Base-by-base conservation (phyloP, 1,140 invertebrate species). In the Zophobas morio region DNA sequence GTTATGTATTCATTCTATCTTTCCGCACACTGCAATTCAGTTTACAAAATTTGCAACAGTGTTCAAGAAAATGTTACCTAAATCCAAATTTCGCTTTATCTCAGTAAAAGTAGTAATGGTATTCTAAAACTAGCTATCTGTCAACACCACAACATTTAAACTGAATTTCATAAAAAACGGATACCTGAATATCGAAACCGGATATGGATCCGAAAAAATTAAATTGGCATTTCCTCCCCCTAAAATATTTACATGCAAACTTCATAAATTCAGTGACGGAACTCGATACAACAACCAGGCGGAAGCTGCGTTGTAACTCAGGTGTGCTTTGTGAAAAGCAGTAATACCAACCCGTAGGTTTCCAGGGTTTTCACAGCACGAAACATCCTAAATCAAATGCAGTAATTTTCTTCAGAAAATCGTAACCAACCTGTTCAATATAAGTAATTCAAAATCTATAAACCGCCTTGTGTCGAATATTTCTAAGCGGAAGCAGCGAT, bases 391-490 rank as follows among this genome's bases (percentile, higher is more conserved):
- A 66, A 66, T 66, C 60, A 42, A 60, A 60, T 6, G 35, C 33
- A 66, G 35, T 39, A 66, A 66, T 66, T 66, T 66, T 66, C 60
- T 20, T 4, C 60, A 42, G 60, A 66, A 66, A 66, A 66, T 66
- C 60, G 40, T 42, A 66, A 33, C 71, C 47, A 73, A 8, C 71
- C 71, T 1, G n/a, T 47, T 73, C 40, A 3, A 56, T 39, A 8
- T 51, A 33, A 49, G 56, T 73, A 73, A 73, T 73, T 56, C 49
- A 73, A 56, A 33, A 35, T 73, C 71, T 51, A 73, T 73, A 73
- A 73, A 73, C 56, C 54, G 49, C 49, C 54, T 33, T 32, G 56
- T 53, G 54, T 40, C 33, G 35, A 5, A 37, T 2, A 46, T 70
- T 56, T 51, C 39, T 49, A 40, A 37, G 49, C 71, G 71, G 71